Percentiles rank a stretch among this genome's conserved stretches.
Conservation (phyloP, 2,797 vertebrate genomes). For the Eulemur albifrons region DNA sequence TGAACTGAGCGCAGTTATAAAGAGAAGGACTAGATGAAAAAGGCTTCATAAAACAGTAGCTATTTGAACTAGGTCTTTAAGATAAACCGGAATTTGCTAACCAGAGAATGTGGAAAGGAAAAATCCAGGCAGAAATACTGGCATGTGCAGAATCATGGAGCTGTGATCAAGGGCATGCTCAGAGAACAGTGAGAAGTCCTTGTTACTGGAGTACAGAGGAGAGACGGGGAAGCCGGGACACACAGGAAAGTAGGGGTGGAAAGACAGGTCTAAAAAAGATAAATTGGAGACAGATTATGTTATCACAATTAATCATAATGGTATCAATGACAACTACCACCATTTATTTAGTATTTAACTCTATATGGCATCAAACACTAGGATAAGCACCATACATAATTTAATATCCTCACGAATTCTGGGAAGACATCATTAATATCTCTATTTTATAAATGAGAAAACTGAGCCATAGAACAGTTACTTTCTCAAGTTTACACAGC, state of each 20-base stretch:
- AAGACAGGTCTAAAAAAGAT: neutral
- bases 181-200: neutral
- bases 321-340: neutral
- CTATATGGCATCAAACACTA: neutral
- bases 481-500: neutral
- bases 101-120: neutral
- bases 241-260: too few species aligned
- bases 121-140: neutral
- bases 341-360: neutral
- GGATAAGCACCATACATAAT: neutral
- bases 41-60: neutral
- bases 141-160: neutral
- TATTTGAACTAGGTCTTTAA: neutral
- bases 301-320: neutral
- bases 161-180: neutral
- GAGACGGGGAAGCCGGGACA: neutral
- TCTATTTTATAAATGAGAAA: conserved; percentile 12
- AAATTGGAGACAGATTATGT: neutral
- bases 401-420: neutral
- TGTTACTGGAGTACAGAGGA: neutral
- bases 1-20: neutral
- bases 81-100: neutral
- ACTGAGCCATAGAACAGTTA: neutral
- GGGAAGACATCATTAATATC: neutral
- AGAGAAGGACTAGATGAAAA: neutral